Base-by-base conservation (phyloP, 2,888 invertebrate species). In the Athripsodes cinereus region DNA sequence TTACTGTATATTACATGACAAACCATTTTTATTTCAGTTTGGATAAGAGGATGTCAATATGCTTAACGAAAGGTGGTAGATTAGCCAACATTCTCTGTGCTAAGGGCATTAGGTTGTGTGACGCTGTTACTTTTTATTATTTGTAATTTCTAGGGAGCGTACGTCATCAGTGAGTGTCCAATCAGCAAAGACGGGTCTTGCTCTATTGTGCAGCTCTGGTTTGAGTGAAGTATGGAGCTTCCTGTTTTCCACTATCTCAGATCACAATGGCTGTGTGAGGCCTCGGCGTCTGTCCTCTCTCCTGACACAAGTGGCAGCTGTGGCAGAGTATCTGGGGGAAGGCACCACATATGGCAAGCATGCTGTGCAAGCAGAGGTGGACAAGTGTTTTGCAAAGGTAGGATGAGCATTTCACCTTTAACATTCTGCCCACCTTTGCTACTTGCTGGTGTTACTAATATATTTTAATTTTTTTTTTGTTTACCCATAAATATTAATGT, bases 211-310 rank as follows among this genome's bases (percentile, higher is more conserved):
- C 66, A 81, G 81, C 64, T 84, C 85, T 47, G 78, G 82, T 19
- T 74, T 86, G 11, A 72, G 79, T 51, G 87, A 88, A 60, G 76
- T 82, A 64, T 80, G 82, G 75, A 77, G 80, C 60, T 88, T 85
- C 52, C 74, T 90, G 51, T 88, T 88, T 68, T 80, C 81, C 66
- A 83, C 87, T 66, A 79, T 86, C 66, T 82, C 87, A 1, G 88
- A 90, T 70, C 87, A 89, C 67, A 89, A 89, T 68, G 85, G 87
- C 35, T 88, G 87, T 64, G 81, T 89, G 49, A 84, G 86, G 0
- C 81, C 83, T 52, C 77, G 81, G 53, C 74, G 84, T 31, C 72
- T 91, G 52, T 78, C 82, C 2, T 75, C 79, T 0, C 70, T 90
- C 54, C 70, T 91, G 60, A 73, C 78, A 18, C 83, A 85, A 69